These are phyloP conservation scores for Scomber japonicus DNA, from an alignment of 2,113 vertebrate species.

Conservation along the genomic window DNA sequence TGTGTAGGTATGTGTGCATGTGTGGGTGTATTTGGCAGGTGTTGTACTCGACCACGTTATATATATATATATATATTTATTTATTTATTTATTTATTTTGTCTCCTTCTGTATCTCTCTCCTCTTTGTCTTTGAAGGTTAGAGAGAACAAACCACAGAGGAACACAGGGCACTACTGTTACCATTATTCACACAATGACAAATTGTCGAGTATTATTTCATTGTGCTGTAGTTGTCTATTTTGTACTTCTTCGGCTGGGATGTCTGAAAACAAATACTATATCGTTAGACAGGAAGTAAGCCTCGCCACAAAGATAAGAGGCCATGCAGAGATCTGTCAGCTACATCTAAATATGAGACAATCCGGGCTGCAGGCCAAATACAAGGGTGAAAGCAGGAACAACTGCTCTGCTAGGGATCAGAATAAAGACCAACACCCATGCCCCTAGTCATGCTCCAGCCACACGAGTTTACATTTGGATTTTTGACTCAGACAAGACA, in stretches of 20 bases:
- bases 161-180: conserved; percentile 43
- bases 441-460: conserved; percentile 9
- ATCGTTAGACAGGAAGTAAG: conserved; percentile 63
- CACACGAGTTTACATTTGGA: conserved; percentile 46
- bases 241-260: conserved; percentile 54
- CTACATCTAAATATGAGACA: conserved; percentile 71
- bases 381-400: conserved; percentile 57
- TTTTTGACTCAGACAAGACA: conserved; percentile 10
- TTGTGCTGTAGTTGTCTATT: conserved; percentile 40
- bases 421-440: conserved; percentile 42
- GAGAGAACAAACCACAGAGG: conserved; percentile 56
- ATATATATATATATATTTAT: too few species aligned
- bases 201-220: conserved; percentile 37
- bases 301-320: conserved; percentile 65
- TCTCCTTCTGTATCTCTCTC: neutral
- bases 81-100: neutral
- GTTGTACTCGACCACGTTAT: neutral
- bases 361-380: conserved; percentile 67
- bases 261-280: conserved; percentile 63
- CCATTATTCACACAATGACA: conserved; percentile 58
- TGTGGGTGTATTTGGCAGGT: neutral
- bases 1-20: neutral
- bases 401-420: conserved; percentile 40
- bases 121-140: conserved; percentile 48
- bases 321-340: conserved; percentile 56